Evolutionary conservation across 2,888 invertebrate species (phyloP), one percentile per base, ranked within the genome.

Genomic region (Selenia dentaria): DNA sequence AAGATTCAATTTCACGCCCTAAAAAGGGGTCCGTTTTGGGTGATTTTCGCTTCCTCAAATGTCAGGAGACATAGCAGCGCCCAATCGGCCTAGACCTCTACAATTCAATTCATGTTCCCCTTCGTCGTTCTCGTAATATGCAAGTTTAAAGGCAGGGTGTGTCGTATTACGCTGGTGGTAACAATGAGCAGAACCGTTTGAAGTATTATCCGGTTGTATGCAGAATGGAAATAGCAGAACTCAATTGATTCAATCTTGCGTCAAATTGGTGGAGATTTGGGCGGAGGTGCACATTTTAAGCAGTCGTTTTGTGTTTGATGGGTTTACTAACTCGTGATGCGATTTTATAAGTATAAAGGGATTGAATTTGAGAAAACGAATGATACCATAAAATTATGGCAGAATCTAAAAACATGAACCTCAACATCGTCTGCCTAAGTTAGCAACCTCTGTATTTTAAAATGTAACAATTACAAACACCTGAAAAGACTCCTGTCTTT

Each of bases 1-100:
- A 89, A 83, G 88, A 90, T 90, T 90, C 89, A 90, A 90, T 90
- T 89, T 89, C 83, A 88, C 88, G 85, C 86, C 85, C 79, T 72
- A 74, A 79, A 86, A 87, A 85, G 83, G 86, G 87, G 80, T 81
- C 76, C 73, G 70, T 64, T 79, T 74, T 74, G 72, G 83, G 64
- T 78, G 79, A 79, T 83, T 79, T 73, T 72, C 78, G 73, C 71
- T 77, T 79, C 70, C 79, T 85, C 81, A 81, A 84, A 86, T 73
- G 83, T 84, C 86, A 85, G 68, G 77, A 86, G 83, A 85, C 79
- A 82, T 74, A 68, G 74, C 73, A 74, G 73, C 69, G 69, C 56
- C 84, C 81, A 83, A 59, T 63, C 53, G 62, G 70, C 56, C 55
- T 37, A 67, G 84, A 79, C 46, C 81, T 72, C 60, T 62, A 60